Base-by-base conservation (phyloP, 1,140 invertebrate species). In the Drosophila nigromelanica region DNA sequence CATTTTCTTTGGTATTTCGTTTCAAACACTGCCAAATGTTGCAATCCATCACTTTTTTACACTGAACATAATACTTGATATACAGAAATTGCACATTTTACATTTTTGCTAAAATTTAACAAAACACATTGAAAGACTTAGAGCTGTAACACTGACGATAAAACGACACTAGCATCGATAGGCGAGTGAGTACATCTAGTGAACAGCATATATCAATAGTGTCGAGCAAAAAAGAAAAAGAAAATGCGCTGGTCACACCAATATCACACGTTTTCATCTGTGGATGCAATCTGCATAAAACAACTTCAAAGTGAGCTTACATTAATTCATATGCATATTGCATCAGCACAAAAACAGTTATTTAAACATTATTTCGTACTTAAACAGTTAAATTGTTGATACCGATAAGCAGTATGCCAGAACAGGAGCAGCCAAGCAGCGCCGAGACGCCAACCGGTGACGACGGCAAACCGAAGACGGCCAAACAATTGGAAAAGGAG, bases 401-500 rank as follows among this genome's bases (percentile, higher is more conserved):
- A 59, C 18, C 5, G 67, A 37, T 43, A 63, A 18, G 10, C 54
- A 76, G 39, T 62, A 83, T 79, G 85, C 59, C 72, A 42, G 66
- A 76, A 64, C 52, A 62, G 48, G 61, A 61, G 7, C 64, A 60
- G 27, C 47, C 39, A 66, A 72, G 4, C 30, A 48, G 50, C 54
- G 10, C 24, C 40, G 69, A 69, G 43, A 42, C 70, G 10, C 59
- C 67, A 58, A 37, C 70, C 39, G 76, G 58, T 21, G 73, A 63
- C 12, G 72, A 48, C 24, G 85, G 89, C 2, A 94, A 94, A 68
- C 94, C 93, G 52, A 98, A 98, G 93, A 95, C 96, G 14, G 96
- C 96, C 0, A 98, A 98, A 91, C 97, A 98, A 90, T 91, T 98
- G 39, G 96, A 97, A 91, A 98, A 98, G 90, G 97, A 98, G 92